Percentiles rank a stretch among this genome's conserved stretches.
Evolutionary conservation across 2,797 vertebrate species (phyloP).

Genomic region (Iguana delicatissima): DNA sequence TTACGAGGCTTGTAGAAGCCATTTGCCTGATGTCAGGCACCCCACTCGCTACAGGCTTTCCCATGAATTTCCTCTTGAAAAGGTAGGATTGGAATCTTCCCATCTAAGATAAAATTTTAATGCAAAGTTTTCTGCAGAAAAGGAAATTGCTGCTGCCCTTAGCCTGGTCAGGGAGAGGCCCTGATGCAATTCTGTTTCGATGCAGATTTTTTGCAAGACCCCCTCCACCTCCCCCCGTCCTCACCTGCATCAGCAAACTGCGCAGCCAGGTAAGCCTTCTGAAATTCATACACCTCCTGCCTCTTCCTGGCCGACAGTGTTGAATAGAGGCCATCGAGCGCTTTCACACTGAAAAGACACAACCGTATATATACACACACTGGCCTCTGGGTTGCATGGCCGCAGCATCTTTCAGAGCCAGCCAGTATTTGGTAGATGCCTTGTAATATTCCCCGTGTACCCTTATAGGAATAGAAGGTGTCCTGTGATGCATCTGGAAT

Average conservation of each 20-base stretch:
- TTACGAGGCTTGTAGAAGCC: too few relatives aligned
- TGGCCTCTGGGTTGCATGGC: not conserved
- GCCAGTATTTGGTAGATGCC: too few relatives aligned
- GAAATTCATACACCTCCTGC: constrained; percentile 31
- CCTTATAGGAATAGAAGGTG: too few relatives aligned
- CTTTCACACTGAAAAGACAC: constrained; percentile 46
- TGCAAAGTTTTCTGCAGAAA: not conserved
- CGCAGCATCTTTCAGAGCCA: too few relatives aligned
- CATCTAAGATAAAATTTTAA: not conserved
- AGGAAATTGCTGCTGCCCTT: not conserved
- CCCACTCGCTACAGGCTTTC: not conserved
- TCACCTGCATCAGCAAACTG: constrained; percentile 54
- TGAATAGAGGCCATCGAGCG: not conserved
- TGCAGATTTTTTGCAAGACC: not conserved
- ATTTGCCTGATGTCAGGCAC: too few relatives aligned
- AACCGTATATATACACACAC: too few relatives aligned
- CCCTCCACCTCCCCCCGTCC: not conserved
- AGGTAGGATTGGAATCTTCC: not conserved
- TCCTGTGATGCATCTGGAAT: too few relatives aligned
- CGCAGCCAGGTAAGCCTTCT: constrained; percentile 36
- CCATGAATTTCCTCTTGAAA: not conserved
- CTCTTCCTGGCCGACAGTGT: constrained; percentile 32
- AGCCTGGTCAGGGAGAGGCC: too few relatives aligned
- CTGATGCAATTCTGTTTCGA: not conserved
- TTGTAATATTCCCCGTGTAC: not conserved